Evolutionary conservation across 1,140 invertebrate genomes (phyloP), one percentile per base, ranked within the genome.

Genomic region (Pseudomyrmex concolor): DNA sequence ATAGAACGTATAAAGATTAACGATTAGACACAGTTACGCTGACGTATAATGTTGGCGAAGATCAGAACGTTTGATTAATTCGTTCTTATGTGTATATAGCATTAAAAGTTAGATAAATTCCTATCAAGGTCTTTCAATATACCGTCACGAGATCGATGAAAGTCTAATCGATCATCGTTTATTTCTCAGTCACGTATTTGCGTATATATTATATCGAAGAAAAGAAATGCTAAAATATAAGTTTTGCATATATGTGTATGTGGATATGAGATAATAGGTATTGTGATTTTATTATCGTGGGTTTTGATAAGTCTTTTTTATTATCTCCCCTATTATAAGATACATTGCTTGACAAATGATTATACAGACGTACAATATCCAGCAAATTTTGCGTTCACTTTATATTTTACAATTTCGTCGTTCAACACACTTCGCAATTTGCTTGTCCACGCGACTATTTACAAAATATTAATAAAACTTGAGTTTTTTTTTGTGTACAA

Each of bases 261-360:
- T 19, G 2, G 12, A 54, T 62, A 54, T 62, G n/a, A 1, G 1
- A 9, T 43, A n/a, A 9, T 55, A 43, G 55, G 1, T 25, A 19
- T 1, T 12, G 13, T 2, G 17, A 1, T 12, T 59, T 81, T 50
- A 59, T 48, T 22, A 13, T 22, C 17, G 34, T 66, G 5, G 13
- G 22, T 84, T 70, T 70, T 72, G 68, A 76, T 88, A 80, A 86
- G 73, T 86, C 70, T 91, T 91, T 93, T 88, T 89, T 93, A 92
- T 93, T 93, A 93, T 93, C 91, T 91, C 84, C 34, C 34, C 86
- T 93, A 92, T 90, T 91, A 86, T 93, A 91, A 91, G 93, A 93
- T 93, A 94, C 93, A 94, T 92, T 94, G 89, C 89, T 92, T 91
- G 92, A 94, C 92, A 93, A 93, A 93, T 86, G 92, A 92, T 94